These are phyloP conservation scores for Silurus asotus DNA, from an alignment of 2,113 vertebrate species.

Conservation along the genomic window DNA sequence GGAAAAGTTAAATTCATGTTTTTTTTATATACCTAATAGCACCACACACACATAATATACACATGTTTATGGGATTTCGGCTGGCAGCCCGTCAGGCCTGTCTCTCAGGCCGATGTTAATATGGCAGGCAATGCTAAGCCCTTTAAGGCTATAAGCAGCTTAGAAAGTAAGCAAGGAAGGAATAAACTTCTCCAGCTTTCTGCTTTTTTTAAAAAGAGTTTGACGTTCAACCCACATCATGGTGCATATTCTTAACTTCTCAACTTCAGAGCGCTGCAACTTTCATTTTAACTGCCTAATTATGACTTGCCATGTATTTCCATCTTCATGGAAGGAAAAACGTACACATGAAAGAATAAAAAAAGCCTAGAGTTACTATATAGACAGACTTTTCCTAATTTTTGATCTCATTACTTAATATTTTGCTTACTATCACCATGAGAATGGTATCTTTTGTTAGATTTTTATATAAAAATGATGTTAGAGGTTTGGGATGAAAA, in stretches of 20 bases:
- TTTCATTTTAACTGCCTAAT: constrained; percentile 28
- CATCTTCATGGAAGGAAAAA: background rate
- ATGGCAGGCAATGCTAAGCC: constrained; percentile 75
- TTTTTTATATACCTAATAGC: constrained; percentile 28
- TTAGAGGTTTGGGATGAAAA: too few relatives aligned
- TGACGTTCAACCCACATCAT: constrained; percentile 64
- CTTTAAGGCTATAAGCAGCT: constrained; percentile 78
- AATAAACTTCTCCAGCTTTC: constrained; percentile 79
- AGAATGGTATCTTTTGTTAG: background rate
- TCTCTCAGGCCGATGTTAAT: constrained; percentile 76
- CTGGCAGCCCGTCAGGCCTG: constrained; percentile 73
- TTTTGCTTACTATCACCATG: background rate
- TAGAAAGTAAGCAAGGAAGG: constrained; percentile 73
- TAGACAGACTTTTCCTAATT: background rate
- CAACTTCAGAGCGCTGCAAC: constrained; percentile 8
- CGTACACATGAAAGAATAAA: background rate
- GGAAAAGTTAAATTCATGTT: background rate
- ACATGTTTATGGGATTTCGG: constrained; percentile 58
- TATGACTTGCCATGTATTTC: constrained; percentile 14
- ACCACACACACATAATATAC: constrained; percentile 19
- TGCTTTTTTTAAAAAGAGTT: constrained; percentile 70
- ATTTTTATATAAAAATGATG: background rate
- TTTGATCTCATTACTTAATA: background rate
- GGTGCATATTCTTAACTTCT: constrained; percentile 13
- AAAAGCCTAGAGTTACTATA: background rate